Percentiles rank a stretch among this genome's conserved stretches.
These are phyloP conservation scores for Triplophysa dalaica DNA, from an alignment of 2,113 vertebrate genomes.

Conservation along the genomic window DNA sequence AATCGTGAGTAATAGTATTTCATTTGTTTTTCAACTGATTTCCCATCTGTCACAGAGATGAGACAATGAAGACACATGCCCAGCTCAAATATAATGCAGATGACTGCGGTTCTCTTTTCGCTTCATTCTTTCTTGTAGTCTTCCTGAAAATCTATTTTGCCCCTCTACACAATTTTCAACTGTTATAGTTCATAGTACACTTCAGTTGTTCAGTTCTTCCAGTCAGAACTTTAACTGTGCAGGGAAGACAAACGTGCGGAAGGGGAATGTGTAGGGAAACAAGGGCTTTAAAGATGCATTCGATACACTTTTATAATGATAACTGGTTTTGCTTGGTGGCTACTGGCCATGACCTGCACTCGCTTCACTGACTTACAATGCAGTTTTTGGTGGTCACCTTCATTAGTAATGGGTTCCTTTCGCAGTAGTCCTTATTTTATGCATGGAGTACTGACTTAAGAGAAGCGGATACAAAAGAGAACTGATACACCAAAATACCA, in stretches of 20 bases:
- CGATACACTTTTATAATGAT: slow-evolving; percentile 24
- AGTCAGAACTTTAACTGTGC: not conserved
- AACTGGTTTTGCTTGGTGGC: slow-evolving; percentile 36
- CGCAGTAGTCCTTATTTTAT: not conserved
- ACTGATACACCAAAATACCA: no score
- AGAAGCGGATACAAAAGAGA: no score
- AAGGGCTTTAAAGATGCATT: slow-evolving; percentile 10
- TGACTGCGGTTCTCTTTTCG: no score
- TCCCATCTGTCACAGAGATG: no score
- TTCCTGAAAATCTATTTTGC: no score
- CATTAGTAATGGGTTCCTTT: slow-evolving; percentile 2
- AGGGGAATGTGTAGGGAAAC: not conserved
- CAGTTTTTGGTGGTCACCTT: not conserved
- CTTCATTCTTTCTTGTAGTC: no score
- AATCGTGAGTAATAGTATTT: no score
- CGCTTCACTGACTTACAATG: not conserved
- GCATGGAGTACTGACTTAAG: not conserved
- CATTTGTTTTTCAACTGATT: no score
- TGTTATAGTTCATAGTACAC: no score
- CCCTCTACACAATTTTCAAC: no score
- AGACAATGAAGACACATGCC: no score
- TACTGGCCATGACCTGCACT: slow-evolving; percentile 36
- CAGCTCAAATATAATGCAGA: no score
- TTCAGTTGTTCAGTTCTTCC: not conserved
- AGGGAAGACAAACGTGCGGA: not conserved